These are phyloP conservation scores for Pipistrellus pygmaeus DNA, from an alignment of 2,797 vertebrate species.

Conservation along the genomic window DNA sequence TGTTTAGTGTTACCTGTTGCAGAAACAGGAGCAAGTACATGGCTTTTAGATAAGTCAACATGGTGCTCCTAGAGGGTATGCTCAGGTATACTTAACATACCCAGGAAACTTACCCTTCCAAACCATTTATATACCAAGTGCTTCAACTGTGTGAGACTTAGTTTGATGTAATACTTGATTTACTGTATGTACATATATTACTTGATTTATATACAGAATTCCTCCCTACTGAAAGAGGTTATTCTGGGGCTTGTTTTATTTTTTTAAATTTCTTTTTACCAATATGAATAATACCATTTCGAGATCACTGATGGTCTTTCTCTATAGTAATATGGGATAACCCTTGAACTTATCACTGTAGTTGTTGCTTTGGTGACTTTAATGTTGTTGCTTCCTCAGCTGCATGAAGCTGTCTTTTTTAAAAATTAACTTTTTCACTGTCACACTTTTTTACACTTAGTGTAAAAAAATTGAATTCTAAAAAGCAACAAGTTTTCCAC, in stretches of 20 bases:
- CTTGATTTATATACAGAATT: conserved; percentile 62
- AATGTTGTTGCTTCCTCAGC: conserved; percentile 60
- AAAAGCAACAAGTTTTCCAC: neutral
- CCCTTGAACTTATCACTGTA: neutral
- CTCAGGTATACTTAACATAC: neutral
- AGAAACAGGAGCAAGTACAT: conserved; percentile 56
- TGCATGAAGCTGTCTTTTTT: neutral
- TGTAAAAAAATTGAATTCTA: conserved; percentile 45
- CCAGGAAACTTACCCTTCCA: conserved; percentile 53
- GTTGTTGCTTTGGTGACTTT: neutral
- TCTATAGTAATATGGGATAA: conserved; percentile 3
- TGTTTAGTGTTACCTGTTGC: conserved; percentile 21
- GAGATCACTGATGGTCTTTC: conserved; percentile 32
- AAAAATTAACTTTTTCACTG: neutral
- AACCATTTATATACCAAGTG: conserved; percentile 27
- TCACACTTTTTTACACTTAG: neutral
- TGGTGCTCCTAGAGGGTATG: conserved; percentile 17
- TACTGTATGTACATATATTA: conserved; percentile 58
- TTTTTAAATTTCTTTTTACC: neutral
- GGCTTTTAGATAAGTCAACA: conserved; percentile 49
- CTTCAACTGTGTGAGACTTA: conserved; percentile 55
- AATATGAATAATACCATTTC: conserved; percentile 38
- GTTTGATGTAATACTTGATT: conserved; percentile 49
- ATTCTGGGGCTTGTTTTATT: neutral
- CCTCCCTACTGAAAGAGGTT: conserved; percentile 43